Evolutionary conservation across 1,140 invertebrate species (phyloP), one percentile per base, ranked within the genome.

Genomic region (Oncopodura yosiiana): DNA sequence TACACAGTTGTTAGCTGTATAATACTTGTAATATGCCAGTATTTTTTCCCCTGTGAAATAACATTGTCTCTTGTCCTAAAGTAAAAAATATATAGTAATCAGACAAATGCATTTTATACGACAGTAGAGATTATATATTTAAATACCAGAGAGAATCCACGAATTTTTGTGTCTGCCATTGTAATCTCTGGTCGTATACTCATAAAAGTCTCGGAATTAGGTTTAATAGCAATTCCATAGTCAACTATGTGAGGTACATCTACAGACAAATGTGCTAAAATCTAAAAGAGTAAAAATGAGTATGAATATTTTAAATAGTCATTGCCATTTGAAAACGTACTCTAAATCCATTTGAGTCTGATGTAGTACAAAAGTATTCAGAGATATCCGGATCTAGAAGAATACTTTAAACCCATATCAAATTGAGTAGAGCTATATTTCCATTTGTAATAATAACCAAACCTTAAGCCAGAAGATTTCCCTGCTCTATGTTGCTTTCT

Each of bases 351-450:
- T 44, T 29, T 5, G 58, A 58, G 42, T 64, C 62, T 5, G 58
- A 58, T 8, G 56, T 56, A 2, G 62, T 61, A 30, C 62, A 64
- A 27, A 56, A 64, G 44, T 64, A 64, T 44, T 64, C 58, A 5
- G 53, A 30, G 3, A 64, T 30, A 18, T 55, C 53, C 1, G 62
- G 62, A 50, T 61, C 45, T 12, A 61, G 36, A n/a, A 57, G n/a
- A 27, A 61, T 43, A n/a, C n/a, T n/a, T n/a, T n/a, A n/a, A n/a
- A n/a, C n/a, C n/a, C n/a, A n/a, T n/a, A n/a, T n/a, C n/a, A n/a
- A n/a, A n/a, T n/a, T n/a, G n/a, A n/a, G n/a, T n/a, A n/a, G n/a
- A n/a, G n/a, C n/a, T n/a, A n/a, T n/a, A n/a, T n/a, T n/a, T n/a
- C n/a, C n/a, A n/a, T n/a, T n/a, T n/a, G n/a, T n/a, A n/a, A n/a